Evolutionary conservation across 1,140 invertebrate species (phyloP).

Genomic region (Himalopsyche phryganea): DNA sequence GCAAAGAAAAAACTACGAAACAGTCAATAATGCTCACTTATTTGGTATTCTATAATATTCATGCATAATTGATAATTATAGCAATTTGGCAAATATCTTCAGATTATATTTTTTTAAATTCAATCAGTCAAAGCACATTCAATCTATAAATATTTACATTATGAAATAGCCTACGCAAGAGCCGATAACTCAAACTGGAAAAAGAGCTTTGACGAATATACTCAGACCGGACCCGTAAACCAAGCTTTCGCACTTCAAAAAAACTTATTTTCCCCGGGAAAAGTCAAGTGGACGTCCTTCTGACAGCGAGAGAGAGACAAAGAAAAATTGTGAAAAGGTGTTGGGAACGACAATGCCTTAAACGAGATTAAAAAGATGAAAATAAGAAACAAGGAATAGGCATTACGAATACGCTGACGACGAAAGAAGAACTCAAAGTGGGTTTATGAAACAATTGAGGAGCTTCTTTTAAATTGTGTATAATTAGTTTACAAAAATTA

Average conservation of each 20-base stretch:
- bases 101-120: too few species aligned
- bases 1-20: too few species aligned
- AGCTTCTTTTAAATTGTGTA: constrained; percentile 1
- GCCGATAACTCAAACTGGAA: not conserved
- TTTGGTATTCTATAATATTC: too few species aligned
- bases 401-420: constrained; percentile 12
- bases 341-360: constrained; percentile 27
- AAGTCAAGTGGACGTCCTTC: not conserved
- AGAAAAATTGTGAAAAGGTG: constrained; percentile 21
- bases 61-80: too few species aligned
- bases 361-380: constrained; percentile 32
- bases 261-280: constrained; percentile 13
- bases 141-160: too few species aligned
- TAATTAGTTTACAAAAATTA: too few species aligned
- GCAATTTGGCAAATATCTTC: too few species aligned
- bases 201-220: not conserved
- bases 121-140: too few species aligned
- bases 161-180: too few species aligned
- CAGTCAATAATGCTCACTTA: too few species aligned
- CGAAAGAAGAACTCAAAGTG: constrained; percentile 14
- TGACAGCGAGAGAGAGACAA: constrained; percentile 14
- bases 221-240: not conserved
- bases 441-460: constrained; percentile 20
- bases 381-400: constrained; percentile 18
- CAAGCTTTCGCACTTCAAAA: not conserved